Conservation (phyloP, 2,113 vertebrate species). For the cattle (Bos taurus) region DNA sequence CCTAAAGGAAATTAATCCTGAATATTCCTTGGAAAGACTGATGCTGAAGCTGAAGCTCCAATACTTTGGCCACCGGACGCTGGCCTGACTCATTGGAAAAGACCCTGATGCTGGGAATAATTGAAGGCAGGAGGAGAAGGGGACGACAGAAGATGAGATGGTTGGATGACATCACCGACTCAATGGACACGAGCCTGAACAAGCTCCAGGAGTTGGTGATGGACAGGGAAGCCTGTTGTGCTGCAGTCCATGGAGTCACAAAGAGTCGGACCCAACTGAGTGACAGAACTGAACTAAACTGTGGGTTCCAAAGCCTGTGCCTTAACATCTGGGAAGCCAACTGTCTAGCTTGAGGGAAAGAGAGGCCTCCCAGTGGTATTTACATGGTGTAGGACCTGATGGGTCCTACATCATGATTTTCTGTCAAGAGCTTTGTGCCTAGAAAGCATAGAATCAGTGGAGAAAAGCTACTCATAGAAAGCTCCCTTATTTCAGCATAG, state of each 20-base stretch:
- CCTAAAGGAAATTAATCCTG: neutral
- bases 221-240: neutral
- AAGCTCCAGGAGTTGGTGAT: neutral
- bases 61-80: neutral
- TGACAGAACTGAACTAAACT: neutral
- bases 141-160: neutral
- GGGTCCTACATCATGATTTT: neutral
- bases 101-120: neutral
- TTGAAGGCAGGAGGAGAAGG: neutral
- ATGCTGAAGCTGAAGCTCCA: neutral
- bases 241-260: neutral
- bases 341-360: neutral
- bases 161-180: neutral
- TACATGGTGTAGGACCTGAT: neutral
- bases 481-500: neutral
- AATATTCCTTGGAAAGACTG: neutral
- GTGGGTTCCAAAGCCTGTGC: neutral
- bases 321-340: neutral
- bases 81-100: neutral
- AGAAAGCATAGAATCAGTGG: neutral
- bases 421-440: neutral
- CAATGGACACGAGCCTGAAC: neutral
- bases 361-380: neutral
- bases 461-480: neutral
- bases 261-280: neutral